These are phyloP conservation scores for Leptinotarsa juncta DNA, from an alignment of 2,888 invertebrate species.

Conservation along the genomic window DNA sequence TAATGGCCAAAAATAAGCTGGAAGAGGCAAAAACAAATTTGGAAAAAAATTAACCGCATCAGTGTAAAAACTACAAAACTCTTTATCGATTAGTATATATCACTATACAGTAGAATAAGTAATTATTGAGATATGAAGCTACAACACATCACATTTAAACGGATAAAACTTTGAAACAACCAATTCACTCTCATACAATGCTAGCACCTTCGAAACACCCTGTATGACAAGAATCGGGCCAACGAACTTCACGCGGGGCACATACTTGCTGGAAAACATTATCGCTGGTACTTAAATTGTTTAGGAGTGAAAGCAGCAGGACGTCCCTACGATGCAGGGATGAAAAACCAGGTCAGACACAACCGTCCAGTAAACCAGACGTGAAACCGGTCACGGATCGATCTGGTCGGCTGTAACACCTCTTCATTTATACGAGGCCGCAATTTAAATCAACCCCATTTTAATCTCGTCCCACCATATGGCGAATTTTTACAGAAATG, in stretches of 20 bases:
- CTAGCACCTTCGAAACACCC: background rate
- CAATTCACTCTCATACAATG: background rate
- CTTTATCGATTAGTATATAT: too few relatives aligned
- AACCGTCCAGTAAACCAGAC: background rate
- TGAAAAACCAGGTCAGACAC: constrained; percentile 19
- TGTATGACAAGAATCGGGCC: background rate
- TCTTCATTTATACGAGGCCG: constrained; percentile 62
- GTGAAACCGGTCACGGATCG: constrained; percentile 15
- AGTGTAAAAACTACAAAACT: too few relatives aligned
- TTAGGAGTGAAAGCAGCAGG: constrained; percentile 42
- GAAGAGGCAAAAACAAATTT: too few relatives aligned
- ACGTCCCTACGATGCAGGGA: constrained; percentile 34
- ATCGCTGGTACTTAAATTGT: constrained; percentile 45
- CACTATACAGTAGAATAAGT: too few relatives aligned
- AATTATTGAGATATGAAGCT: too few relatives aligned
- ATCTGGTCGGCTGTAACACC: constrained; percentile 57
- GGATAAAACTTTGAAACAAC: too few relatives aligned
- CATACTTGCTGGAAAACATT: constrained; percentile 39
- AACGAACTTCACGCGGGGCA: constrained; percentile 21
- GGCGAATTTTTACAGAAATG: constrained; percentile 40
- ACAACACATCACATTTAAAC: too few relatives aligned
- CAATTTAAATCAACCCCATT: constrained; percentile 58
- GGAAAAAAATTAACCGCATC: too few relatives aligned
- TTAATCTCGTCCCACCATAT: constrained; percentile 47
- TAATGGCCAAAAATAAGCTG: too few relatives aligned